These are phyloP conservation scores for Semaprochilodus insignis DNA, from an alignment of 2,797 vertebrate genomes.

Conservation along the genomic window DNA sequence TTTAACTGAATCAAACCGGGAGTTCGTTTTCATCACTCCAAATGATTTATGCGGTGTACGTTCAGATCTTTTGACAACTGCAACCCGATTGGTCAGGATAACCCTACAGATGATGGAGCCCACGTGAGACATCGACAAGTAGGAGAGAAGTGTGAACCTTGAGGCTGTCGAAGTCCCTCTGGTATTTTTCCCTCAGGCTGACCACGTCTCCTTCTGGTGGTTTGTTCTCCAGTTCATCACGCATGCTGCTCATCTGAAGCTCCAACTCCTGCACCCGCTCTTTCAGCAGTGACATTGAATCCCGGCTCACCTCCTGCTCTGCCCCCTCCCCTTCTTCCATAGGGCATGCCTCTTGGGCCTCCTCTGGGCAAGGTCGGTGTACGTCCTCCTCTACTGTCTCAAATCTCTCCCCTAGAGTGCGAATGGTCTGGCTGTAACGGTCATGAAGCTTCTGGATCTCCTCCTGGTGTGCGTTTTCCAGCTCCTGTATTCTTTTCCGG, in stretches of 20 bases:
- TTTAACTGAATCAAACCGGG: background rate
- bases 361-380: background rate
- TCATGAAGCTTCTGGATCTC: conserved; percentile 87
- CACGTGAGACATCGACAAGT: background rate
- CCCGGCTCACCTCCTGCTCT: conserved; percentile 56
- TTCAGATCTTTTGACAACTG: conserved; percentile 3
- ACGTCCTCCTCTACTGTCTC: conserved; percentile 54
- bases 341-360: conserved; percentile 28
- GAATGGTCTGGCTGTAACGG: conserved; percentile 82
- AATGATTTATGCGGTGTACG: background rate
- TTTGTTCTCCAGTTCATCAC: conserved; percentile 91
- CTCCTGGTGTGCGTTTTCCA: conserved; percentile 83
- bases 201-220: conserved; percentile 85
- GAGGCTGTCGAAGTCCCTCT: conserved; percentile 96
- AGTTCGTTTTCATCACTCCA: background rate
- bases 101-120: background rate
- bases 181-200: conserved; percentile 93
- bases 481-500: conserved; percentile 83
- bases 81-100: background rate
- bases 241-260: conserved; percentile 91
- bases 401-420: conserved; percentile 75
- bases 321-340: conserved; percentile 66
- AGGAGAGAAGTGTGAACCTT: conserved; percentile 82
- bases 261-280: conserved; percentile 93
- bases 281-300: conserved; percentile 84